Conservation (phyloP, 2,888 invertebrate species). For the Sipha maydis region DNA sequence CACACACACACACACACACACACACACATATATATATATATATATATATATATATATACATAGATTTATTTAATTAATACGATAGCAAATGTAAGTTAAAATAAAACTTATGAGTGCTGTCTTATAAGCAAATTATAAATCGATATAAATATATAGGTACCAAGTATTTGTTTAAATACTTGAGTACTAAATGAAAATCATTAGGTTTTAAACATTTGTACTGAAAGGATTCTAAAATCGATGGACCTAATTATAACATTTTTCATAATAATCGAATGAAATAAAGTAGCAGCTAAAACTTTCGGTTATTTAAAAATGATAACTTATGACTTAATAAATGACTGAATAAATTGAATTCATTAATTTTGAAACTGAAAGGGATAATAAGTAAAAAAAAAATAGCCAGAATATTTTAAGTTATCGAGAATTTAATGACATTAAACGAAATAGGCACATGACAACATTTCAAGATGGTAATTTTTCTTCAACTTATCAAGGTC, state of each 20-base stretch:
- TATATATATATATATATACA: no score
- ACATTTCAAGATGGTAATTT: not conserved
- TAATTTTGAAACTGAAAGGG: no score
- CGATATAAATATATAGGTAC: no score
- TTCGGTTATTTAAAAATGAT: not conserved
- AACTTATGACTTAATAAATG: not conserved
- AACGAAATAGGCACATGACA: not conserved
- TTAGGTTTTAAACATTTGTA: not conserved
- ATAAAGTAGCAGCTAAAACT: not conserved
- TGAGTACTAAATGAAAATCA: not conserved
- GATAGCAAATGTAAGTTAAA: not conserved
- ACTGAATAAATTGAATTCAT: no score
- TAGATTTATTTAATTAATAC: no score
- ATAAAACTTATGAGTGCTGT: not conserved
- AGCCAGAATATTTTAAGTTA: not conserved
- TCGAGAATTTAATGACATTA: not conserved
- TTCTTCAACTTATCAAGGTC: not conserved
- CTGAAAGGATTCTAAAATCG: not conserved
- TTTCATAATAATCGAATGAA: not conserved
- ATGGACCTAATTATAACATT: not conserved
- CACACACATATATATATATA: no score
- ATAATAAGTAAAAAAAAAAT: not conserved
- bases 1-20: no score
- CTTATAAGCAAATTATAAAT: no score
- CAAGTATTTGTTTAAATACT: not conserved